These are phyloP conservation scores for Nomada ferruginata DNA, from an alignment of 2,888 invertebrate genomes.

Conservation along the genomic window DNA sequence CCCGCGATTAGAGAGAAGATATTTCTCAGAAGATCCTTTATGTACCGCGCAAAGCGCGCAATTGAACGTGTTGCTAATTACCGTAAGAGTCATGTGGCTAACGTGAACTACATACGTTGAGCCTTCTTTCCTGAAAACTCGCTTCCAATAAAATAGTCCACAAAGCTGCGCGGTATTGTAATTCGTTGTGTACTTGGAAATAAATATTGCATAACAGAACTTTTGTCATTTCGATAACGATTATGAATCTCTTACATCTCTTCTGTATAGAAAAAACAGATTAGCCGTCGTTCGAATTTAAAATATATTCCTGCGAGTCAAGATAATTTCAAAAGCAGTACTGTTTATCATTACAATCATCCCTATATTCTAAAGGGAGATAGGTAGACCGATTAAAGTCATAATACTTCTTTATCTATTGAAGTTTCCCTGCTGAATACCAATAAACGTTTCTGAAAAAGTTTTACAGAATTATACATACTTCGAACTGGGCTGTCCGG, in stretches of 20 bases:
- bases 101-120: background rate
- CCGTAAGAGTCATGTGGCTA: slow-evolving; percentile 39
- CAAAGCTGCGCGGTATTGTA: too few relatives aligned
- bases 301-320: background rate
- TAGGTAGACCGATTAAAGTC: too few relatives aligned
- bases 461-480: too few relatives aligned
- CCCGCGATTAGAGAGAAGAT: slow-evolving; percentile 67
- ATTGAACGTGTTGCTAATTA: slow-evolving; percentile 46
- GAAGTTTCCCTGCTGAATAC: too few relatives aligned
- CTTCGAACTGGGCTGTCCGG: too few relatives aligned
- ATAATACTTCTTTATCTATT: too few relatives aligned
- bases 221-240: slow-evolving; percentile 29
- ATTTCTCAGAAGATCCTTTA: slow-evolving; percentile 67
- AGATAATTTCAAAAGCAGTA: slow-evolving; percentile 3
- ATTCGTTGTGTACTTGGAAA: background rate
- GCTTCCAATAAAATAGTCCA: too few relatives aligned
- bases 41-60: slow-evolving; percentile 46
- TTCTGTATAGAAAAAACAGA: background rate
- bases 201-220: background rate
- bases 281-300: background rate
- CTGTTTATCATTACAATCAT: too few relatives aligned
- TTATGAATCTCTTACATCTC: background rate
- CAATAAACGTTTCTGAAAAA: too few relatives aligned
- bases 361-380: too few relatives aligned
- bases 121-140: slow-evolving; percentile 1